These are phyloP conservation scores for Tupaia tana DNA, from an alignment of 2,113 vertebrate species.

Conservation along the genomic window DNA sequence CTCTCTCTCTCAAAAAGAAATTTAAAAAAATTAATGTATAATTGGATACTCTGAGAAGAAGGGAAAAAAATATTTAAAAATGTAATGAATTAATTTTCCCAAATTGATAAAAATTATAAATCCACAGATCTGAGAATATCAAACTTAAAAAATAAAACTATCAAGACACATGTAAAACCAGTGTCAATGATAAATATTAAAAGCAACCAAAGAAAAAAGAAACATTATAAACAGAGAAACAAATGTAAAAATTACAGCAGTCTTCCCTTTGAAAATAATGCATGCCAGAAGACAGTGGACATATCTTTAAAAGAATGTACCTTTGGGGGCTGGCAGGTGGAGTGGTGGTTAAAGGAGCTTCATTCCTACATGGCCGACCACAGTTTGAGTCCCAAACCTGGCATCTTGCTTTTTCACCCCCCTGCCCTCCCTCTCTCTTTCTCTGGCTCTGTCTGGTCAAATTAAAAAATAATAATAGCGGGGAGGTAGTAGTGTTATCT, in stretches of 20 bases:
- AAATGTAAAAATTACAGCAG: neutral
- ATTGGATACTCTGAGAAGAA: neutral
- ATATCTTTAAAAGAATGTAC: too few relatives aligned
- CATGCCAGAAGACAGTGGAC: too few relatives aligned
- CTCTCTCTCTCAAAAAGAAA: too few relatives aligned
- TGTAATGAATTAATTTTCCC: neutral
- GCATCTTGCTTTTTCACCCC: too few relatives aligned
- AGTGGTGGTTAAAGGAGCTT: too few relatives aligned
- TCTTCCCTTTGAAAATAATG: neutral
- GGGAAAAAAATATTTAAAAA: neutral
- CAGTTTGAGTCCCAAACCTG: too few relatives aligned
- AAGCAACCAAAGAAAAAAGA: neutral
- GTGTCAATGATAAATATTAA: neutral
- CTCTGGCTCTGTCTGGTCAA: too few relatives aligned
- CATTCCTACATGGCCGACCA: too few relatives aligned
- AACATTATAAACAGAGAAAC: neutral
- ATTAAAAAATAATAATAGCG: too few relatives aligned
- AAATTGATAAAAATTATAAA: neutral
- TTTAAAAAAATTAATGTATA: neutral
- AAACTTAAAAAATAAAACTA: neutral
- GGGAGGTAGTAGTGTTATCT: too few relatives aligned
- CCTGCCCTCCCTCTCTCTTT: too few relatives aligned
- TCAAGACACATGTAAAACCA: neutral
- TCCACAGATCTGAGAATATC: neutral
- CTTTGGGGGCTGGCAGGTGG: too few relatives aligned